Evolutionary conservation across 2,797 vertebrate genomes (phyloP).

Genomic region (Acridotheres tristis): DNA sequence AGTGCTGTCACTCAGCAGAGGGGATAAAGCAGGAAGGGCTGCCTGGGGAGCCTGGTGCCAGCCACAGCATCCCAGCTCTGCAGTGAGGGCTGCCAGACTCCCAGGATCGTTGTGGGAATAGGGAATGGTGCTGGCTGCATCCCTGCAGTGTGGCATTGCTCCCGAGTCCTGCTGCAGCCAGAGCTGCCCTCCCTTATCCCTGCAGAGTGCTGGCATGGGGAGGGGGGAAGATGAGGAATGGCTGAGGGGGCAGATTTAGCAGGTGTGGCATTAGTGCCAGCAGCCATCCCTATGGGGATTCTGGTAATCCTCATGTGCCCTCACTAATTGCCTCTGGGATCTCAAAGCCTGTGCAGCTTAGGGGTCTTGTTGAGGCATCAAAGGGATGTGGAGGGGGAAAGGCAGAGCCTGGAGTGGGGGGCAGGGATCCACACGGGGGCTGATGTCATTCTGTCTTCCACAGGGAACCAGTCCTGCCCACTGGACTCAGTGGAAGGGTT

Average conservation of each 20-base stretch:
- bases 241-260: background rate
- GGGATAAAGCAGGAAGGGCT: background rate
- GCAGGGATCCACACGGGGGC: fast-evolving
- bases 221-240: background rate
- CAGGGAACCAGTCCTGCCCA: slow-evolving; percentile 93
- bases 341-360: background rate
- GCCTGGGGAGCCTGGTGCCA: background rate
- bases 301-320: background rate
- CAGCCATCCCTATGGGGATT: background rate
- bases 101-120: background rate
- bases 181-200: background rate
- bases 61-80: background rate
- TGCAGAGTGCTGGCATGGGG: fast-evolving
- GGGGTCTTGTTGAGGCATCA: background rate
- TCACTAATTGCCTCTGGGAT: background rate
- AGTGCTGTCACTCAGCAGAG: slow-evolving; percentile 33
- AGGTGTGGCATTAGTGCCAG: background rate
- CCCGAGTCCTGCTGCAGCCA: background rate
- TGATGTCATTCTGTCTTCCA: background rate
- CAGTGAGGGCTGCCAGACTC: background rate
- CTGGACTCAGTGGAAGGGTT: slow-evolving; percentile 91
- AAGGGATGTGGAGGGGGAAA: background rate
- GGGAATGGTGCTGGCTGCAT: background rate
- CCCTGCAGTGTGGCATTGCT: background rate
- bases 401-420: background rate